Evolutionary conservation across 1,140 invertebrate genomes (phyloP).

Genomic region (Gyrodactylus salaris): DNA sequence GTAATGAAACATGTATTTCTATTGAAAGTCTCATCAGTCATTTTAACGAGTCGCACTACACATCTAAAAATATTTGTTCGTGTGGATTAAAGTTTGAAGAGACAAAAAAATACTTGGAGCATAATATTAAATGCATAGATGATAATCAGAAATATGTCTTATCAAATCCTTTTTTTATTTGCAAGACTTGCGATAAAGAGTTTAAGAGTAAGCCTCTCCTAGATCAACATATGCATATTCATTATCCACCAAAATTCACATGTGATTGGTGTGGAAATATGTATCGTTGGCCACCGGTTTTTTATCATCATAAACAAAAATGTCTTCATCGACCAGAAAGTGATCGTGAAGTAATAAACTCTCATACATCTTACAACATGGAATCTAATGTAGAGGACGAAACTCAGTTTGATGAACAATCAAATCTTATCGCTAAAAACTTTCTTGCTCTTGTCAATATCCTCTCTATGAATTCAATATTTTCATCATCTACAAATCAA

Average conservation of each 20-base stretch:
- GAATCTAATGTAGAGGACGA: too few species aligned
- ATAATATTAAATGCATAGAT: too few species aligned
- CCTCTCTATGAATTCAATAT: not conserved
- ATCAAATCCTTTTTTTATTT: not conserved
- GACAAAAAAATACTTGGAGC: too few species aligned
- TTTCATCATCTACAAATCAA: not conserved
- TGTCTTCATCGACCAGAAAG: not conserved
- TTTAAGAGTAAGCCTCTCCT: slow-evolving; percentile 6
- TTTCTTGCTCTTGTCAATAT: not conserved
- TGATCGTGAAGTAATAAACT: not conserved
- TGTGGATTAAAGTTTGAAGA: too few species aligned
- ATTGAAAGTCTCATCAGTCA: too few species aligned
- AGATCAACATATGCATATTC: slow-evolving; percentile 7
- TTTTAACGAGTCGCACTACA: too few species aligned
- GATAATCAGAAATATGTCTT: too few species aligned
- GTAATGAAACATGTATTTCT: too few species aligned
- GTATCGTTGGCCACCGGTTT: slow-evolving; percentile 5
- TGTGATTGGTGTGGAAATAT: not conserved
- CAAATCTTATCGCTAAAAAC: not conserved
- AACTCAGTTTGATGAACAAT: too few species aligned
- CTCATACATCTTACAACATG: too few species aligned
- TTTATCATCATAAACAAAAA: slow-evolving; percentile 3
- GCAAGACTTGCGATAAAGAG: not conserved
- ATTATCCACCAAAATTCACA: slow-evolving; percentile 1
- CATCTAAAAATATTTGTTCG: too few species aligned